Base-by-base conservation (phyloP, 53 echinoderm and acorn worm genomes). In the Arbacia lixula region DNA sequence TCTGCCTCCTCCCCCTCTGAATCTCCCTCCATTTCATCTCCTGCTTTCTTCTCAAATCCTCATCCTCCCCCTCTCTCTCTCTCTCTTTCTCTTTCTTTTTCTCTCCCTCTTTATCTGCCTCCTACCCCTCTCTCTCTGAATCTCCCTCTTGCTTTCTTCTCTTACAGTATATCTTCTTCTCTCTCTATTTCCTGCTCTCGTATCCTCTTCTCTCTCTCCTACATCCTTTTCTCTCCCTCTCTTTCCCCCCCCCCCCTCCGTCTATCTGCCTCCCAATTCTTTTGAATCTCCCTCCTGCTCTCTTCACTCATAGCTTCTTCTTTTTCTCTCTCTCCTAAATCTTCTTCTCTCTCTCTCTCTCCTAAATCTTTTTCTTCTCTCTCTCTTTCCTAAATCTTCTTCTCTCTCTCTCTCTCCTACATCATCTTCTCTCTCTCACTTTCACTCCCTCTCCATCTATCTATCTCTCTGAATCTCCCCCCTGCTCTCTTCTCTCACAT, bases 291-390 rank as follows among this genome's bases (percentile, higher is more conserved):
- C 21, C 49, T 27, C 12, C 33, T n/a, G n/a, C 6, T 28, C 9
- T 46, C 46, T 27, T 12, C 5, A 38, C 31, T 40, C 27, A 40
- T 85, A 53, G 41, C n/a, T 43, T 57, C 73, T 60, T 60, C 28
- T 39, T 43, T 71, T 41, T 87, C 43, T 80, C 57, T 73, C 54
- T 85, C 72, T 46, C 14, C 31, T 66, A 1, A 66, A 10, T 39
- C 16, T n/a, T 26, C n/a, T 2, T 2, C 34, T 39, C 46, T 32
- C 4, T 16, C 6, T 6, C 4, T 25, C 3, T 36, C 12, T 36
- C 3, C 20, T 3, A n/a, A 20, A 12, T 0, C 27, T 4, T 22
- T 27, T 71, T 29, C 3, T 26, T 5, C 11, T 49, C 12, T 21
- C 26, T 14, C 16, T 46, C 49, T 9, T 71, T 37, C 31, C 3